Base-by-base conservation (phyloP, 2,888 invertebrate genomes). In the Philonicus albiceps region DNA sequence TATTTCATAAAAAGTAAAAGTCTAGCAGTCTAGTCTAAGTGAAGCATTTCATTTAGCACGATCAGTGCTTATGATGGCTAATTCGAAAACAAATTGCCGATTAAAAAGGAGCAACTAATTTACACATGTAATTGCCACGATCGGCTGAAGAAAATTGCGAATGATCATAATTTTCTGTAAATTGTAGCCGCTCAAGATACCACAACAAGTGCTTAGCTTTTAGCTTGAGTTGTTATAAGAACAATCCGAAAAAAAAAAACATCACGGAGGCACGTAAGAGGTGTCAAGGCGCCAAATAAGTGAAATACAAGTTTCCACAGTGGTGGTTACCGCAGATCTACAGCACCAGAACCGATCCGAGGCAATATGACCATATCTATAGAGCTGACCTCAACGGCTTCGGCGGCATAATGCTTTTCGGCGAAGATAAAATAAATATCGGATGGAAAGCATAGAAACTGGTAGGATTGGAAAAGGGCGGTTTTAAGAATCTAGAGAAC, bases 261-360 rank as follows among this genome's bases (percentile, higher is more conserved):
- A 80, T 80, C 80, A 80, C 80, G 80, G 53, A 80, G 80, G 80
- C 80, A 80, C 80, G 80, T 80, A 80, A 49, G 80, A 53, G 49
- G 80, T 49, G 80, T 49, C 80, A 80, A 55, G 80, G 53, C 80
- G 49, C 80, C 80, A 80, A 80, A 80, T 80, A 80, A 53, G 80
- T 53, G 30, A 31, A 80, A 53, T 80, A 34, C 53, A 53, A 34
- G 53, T 53, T 53, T 53, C 80, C 27, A 43, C 5, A 80, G 80
- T 31, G 30, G 30, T 37, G 40, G 4, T 40, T 76, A 22, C 22
- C 64, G 22, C 19, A 34, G 76, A 76, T 76, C 27, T 43, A 76
- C 19, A 64, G 22, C 16, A 40, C 13, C 19, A 37, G 19, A 76
- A 40, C 19, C 22, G 76, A 40, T 76, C 40, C 19, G 76, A 40